These are phyloP conservation scores for Phania funesta DNA, from an alignment of 2,888 invertebrate species.

Conservation along the genomic window DNA sequence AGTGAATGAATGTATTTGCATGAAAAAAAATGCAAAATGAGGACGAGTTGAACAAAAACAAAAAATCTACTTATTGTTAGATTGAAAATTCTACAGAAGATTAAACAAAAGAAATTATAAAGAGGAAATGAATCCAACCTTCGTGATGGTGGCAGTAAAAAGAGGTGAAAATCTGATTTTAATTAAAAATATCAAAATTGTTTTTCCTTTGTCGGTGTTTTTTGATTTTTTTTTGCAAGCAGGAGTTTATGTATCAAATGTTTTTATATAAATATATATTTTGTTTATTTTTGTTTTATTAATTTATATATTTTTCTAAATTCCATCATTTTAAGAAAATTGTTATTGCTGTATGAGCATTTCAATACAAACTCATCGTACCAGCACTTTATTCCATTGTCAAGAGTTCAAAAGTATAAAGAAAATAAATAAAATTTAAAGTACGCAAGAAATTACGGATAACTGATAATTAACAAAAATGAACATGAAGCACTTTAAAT, in stretches of 20 bases:
- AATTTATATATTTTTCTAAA: slow-evolving; percentile 36
- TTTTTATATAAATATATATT: slow-evolving; percentile 25
- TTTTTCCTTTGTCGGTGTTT: slow-evolving; percentile 32
- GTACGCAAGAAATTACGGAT: too few species aligned
- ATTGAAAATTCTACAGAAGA: slow-evolving; percentile 41
- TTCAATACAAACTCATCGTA: slow-evolving; percentile 78
- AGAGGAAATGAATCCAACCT: slow-evolving; percentile 31
- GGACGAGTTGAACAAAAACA: background rate
- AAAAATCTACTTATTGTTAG: slow-evolving; percentile 40
- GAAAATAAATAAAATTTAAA: slow-evolving; percentile 25
- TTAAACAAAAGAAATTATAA: slow-evolving; percentile 55
- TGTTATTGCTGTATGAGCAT: slow-evolving; percentile 69
- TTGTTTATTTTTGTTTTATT: slow-evolving; percentile 60
- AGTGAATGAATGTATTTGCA: slow-evolving; percentile 15
- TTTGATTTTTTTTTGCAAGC: slow-evolving; percentile 52
- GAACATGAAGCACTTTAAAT: too few species aligned
- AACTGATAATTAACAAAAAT: too few species aligned
- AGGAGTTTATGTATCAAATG: slow-evolving; percentile 52
- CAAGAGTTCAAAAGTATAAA: slow-evolving; percentile 70
- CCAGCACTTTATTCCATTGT: slow-evolving; percentile 72
- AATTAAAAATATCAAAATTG: slow-evolving; percentile 57
- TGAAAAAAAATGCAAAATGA: background rate
- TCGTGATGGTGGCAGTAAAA: slow-evolving; percentile 42
- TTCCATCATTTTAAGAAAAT: slow-evolving; percentile 80
- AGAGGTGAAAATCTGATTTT: slow-evolving; percentile 60